Conservation (phyloP, 2,113 vertebrate species). For the Pomatostomus ruficeps region DNA sequence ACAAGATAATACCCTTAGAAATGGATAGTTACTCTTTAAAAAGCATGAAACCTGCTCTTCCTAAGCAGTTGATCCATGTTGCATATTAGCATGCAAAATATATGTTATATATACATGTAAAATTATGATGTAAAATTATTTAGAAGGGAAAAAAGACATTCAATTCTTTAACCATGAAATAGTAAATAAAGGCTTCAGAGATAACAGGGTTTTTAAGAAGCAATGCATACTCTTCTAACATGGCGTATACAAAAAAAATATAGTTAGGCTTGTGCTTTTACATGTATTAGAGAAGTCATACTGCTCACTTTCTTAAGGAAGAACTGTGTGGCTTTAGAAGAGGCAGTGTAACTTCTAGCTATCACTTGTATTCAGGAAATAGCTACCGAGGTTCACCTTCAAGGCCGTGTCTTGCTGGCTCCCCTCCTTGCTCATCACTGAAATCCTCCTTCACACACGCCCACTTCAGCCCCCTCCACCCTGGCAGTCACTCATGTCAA, state of each 20-base stretch:
- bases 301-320: neutral
- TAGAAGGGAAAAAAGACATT: neutral
- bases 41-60: neutral
- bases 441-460: neutral
- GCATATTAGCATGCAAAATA: neutral
- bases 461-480: neutral
- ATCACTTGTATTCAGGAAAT: neutral
- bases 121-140: neutral
- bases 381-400: neutral
- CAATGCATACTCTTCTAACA: neutral
- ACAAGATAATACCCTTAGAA: neutral
- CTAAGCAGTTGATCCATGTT: neutral
- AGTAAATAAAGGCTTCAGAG: neutral
- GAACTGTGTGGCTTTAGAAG: neutral
- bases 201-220: neutral
- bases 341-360: neutral
- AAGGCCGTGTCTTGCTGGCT: neutral
- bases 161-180: neutral
- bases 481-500: too few relatives aligned
- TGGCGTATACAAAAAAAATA: neutral
- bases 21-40: neutral
- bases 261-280: neutral
- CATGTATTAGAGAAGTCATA: neutral
- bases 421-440: neutral
- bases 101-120: rapidly evolving